Conservation (phyloP, 2,113 vertebrate species). For the Glaucidium brasilianum region DNA sequence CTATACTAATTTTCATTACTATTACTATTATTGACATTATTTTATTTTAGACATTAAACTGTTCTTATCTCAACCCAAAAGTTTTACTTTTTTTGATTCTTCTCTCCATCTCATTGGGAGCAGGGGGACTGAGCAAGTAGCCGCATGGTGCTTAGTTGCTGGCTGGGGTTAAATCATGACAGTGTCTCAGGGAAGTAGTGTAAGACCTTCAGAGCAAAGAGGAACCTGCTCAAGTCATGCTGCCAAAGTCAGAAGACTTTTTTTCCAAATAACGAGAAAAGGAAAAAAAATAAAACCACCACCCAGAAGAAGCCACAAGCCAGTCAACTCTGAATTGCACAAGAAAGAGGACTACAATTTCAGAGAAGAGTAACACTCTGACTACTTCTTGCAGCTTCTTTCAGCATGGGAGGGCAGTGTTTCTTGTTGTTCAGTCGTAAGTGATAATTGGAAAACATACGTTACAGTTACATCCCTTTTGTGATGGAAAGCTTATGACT, state of each 20-base stretch:
- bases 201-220: neutral
- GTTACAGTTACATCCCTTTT: neutral
- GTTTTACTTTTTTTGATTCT: too few species aligned
- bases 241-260: neutral
- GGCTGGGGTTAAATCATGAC: too few species aligned
- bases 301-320: neutral
- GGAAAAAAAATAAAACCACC: neutral
- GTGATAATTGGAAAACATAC: neutral
- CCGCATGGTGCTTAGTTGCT: too few species aligned
- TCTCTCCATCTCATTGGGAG: too few species aligned
- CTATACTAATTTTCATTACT: too few species aligned
- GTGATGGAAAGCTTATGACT: neutral
- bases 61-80: too few species aligned
- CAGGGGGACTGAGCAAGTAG: too few species aligned
- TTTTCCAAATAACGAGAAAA: neutral
- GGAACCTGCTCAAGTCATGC: neutral
- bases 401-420: neutral
- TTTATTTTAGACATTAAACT: too few species aligned
- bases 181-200: neutral
- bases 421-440: neutral
- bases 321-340: neutral
- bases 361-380: neutral
- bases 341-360: neutral
- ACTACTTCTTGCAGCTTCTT: conserved; percentile 11
- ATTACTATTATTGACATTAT: too few species aligned